These are phyloP conservation scores for Macroglossus sobrinus DNA, from an alignment of 2,113 vertebrate species.

Conservation along the genomic window DNA sequence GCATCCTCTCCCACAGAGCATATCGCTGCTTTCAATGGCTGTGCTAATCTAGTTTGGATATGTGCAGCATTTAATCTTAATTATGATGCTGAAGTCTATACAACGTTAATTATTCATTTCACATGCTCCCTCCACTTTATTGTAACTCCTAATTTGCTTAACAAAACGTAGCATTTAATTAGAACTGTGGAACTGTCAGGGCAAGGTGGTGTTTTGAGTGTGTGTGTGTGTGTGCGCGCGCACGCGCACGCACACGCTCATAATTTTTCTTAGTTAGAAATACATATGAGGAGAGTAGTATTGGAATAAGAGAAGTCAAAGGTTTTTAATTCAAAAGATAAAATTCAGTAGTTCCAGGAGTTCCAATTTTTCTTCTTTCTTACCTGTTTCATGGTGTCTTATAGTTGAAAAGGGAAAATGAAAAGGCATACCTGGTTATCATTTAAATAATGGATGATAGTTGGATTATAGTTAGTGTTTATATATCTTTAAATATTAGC, in stretches of 20 bases:
- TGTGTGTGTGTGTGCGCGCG: neutral
- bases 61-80: constrained; percentile 86
- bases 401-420: neutral
- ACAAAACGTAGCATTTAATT: constrained; percentile 87
- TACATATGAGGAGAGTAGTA: neutral
- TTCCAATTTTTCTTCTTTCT: neutral
- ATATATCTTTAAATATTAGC: neutral
- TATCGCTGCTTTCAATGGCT: constrained; percentile 79
- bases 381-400: neutral
- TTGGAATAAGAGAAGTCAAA: neutral
- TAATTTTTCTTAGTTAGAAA: neutral
- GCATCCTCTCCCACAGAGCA: constrained; percentile 83
- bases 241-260: too few species aligned
- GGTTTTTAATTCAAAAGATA: neutral
- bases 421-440: rapidly evolving
- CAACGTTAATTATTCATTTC: constrained; percentile 88
- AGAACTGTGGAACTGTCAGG: constrained; percentile 76
- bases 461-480: neutral
- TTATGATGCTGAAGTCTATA: constrained; percentile 86
- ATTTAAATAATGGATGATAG: neutral
- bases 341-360: neutral
- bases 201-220: constrained; percentile 41
- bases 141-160: constrained; percentile 86
- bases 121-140: constrained; percentile 83
- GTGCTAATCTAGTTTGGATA: constrained; percentile 86